A percentile compares a stretch with the other conserved stretches of the same genome.
Evolutionary conservation across 2,113 vertebrate species (phyloP).

Genomic region (Indri indri): DNA sequence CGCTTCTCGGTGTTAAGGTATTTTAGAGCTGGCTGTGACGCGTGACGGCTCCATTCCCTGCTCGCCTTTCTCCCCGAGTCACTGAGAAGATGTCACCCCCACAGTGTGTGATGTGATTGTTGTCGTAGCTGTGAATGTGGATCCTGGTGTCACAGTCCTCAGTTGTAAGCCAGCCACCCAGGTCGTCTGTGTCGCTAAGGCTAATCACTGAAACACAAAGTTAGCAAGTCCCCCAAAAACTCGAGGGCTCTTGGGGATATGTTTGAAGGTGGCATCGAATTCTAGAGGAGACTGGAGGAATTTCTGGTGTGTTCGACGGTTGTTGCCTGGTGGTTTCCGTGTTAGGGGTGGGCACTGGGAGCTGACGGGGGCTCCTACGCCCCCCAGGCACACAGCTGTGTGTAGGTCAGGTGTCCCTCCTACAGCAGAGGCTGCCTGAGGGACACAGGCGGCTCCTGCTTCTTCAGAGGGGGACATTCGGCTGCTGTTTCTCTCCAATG

Average conservation of each 20-base stretch:
- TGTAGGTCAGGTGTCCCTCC: not conserved
- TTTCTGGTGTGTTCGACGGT: not conserved
- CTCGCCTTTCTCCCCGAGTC: not conserved
- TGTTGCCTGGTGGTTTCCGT: not conserved
- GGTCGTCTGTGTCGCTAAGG: not conserved
- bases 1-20: rapidly evolving
- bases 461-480: too few relatives aligned
- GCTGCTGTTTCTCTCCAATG: not conserved
- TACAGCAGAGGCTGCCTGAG: not conserved
- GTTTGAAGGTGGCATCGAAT: not conserved
- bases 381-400: not conserved
- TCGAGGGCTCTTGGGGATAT: not conserved
- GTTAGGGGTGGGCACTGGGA: not conserved
- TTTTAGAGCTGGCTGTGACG: rapidly evolving
- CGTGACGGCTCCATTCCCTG: rapidly evolving
- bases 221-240: not conserved
- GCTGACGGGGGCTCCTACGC: not conserved
- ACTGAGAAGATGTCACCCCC: not conserved
- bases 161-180: not conserved
- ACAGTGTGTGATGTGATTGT: rapidly evolving
- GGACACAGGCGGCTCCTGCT: rapidly evolving
- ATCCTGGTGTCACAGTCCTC: too few relatives aligned
- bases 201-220: not conserved
- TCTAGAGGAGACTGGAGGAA: too few relatives aligned
- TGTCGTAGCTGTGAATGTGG: not conserved